Percentiles rank a stretch among this genome's conserved stretches.
Conservation (phyloP, 1,140 invertebrate genomes). For the Bactericera cockerelli region DNA sequence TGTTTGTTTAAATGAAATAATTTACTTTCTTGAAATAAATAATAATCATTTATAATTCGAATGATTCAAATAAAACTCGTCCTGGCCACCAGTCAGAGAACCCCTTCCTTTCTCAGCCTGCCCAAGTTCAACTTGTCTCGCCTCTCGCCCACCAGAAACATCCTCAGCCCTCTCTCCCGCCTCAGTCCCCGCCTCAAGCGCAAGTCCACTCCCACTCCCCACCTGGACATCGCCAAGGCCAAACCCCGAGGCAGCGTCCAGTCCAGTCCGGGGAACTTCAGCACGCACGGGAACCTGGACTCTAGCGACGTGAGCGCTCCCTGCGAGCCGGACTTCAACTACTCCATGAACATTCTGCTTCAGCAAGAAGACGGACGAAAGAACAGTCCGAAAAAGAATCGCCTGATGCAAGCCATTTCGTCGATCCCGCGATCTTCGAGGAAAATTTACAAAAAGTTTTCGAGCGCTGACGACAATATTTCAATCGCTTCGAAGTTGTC, state of each 20-base stretch:
- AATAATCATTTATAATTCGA: too few species aligned
- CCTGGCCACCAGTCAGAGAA: too few species aligned
- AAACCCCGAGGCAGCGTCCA: not conserved
- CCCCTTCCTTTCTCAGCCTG: not conserved
- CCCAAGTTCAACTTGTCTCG: not conserved
- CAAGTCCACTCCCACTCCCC: not conserved
- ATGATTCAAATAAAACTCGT: too few species aligned
- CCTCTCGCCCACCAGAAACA: constrained; percentile 1
- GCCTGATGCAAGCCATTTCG: not conserved
- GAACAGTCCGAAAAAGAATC: not conserved
- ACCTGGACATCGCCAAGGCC: not conserved
- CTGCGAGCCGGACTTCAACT: not conserved
- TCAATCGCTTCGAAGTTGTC: not conserved
- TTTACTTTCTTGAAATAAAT: too few species aligned
- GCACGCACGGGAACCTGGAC: not conserved
- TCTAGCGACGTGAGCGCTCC: not conserved
- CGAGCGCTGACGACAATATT: not conserved
- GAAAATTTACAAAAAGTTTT: constrained; percentile 1
- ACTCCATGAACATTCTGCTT: not conserved
- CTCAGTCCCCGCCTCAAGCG: not conserved
- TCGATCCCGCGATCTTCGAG: not conserved
- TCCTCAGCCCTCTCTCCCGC: not conserved
- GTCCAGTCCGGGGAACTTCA: not conserved
- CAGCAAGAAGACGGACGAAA: constrained; percentile 6
- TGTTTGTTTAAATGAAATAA: too few species aligned